Evolutionary conservation across 2,888 invertebrate genomes (phyloP).

Genomic region (Eupithecia pulchellata): DNA sequence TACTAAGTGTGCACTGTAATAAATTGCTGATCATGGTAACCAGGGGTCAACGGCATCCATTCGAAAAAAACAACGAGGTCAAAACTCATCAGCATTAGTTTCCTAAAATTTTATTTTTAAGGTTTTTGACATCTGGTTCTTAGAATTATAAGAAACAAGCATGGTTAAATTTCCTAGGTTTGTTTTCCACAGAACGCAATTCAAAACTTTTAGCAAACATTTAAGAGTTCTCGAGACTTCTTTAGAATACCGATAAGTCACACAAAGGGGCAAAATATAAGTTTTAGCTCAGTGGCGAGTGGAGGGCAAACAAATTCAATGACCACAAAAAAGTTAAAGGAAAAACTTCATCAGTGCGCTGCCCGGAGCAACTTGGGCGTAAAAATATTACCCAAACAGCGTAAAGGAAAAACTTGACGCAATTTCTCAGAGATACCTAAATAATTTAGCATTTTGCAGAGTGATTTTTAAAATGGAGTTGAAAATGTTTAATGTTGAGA

Average conservation of each 20-base stretch:
- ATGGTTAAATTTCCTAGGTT: constrained; percentile 30
- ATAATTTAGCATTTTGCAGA: not conserved
- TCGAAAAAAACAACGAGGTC: not conserved
- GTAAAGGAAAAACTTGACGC: constrained; percentile 43
- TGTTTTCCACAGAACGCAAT: constrained; percentile 43
- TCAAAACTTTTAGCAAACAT: constrained; percentile 48
- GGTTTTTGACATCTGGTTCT: not conserved
- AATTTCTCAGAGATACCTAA: constrained; percentile 34
- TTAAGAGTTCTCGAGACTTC: constrained; percentile 52
- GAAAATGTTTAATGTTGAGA: not conserved
- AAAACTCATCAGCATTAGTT: not conserved
- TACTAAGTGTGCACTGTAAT: too few species aligned
- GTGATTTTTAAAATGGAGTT: not conserved
- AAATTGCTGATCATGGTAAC: too few species aligned
- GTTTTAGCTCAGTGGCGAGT: constrained; percentile 68
- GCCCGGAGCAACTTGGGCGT: constrained; percentile 50
- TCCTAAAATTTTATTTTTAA: not conserved
- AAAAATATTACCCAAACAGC: constrained; percentile 52
- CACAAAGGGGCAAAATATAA: constrained; percentile 65
- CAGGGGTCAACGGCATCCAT: too few species aligned
- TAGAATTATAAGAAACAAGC: not conserved
- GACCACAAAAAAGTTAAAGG: constrained; percentile 71
- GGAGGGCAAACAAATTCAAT: constrained; percentile 78
- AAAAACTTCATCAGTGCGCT: constrained; percentile 59
- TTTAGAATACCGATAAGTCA: constrained; percentile 60